Evolutionary conservation across 2,888 invertebrate genomes (phyloP), one percentile per base, ranked within the genome.

Genomic region (Cryptocephalus primarius): DNA sequence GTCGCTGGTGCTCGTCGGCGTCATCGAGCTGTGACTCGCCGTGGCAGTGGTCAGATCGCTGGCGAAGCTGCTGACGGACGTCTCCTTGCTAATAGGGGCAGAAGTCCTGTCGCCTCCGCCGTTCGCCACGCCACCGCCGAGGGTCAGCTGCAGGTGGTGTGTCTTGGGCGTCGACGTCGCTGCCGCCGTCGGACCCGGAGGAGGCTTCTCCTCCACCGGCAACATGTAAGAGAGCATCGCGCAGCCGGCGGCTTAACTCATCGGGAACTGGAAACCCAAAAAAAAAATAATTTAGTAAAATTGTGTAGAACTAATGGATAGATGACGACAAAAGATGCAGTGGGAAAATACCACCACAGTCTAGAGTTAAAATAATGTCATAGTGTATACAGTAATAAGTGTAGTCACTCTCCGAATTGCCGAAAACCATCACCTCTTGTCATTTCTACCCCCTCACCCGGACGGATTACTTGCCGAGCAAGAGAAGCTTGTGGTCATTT

Each of bases 191-290:
- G 77, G 67, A 60, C 65, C 79, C 56, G 79, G 77, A 46, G 84
- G 83, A 45, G 84, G 83, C 68, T 85, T 85, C 66, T 85, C 84
- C 63, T 84, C 85, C 62, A 82, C 79, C 44, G 85, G 85, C 59
- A 85, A 74, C 83, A 86, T 84, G 67, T 86, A 85, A 56, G 85
- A 85, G 73, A 86, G 74, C 86, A 86, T 86, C 52, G 53, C 61
- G 43, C 22, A 2, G 22, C 22, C 22, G 22, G 22, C 22, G 22
- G 22, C 22, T 22, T 22, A 36, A n/a, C 1, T 22, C 22, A 22
- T 43, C 13, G 12, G 36, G 13, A 36, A 34, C 13, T 34, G 22
- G 10, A 14, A 13, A 14, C 31, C 9, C 14, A 9, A 32, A 6
- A 9, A 8, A 33, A 42, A 38, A 38, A 34, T 10, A 32, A 34